Conservation (phyloP, 2,888 invertebrate genomes). For the Cryptophagus acutangulus region DNA sequence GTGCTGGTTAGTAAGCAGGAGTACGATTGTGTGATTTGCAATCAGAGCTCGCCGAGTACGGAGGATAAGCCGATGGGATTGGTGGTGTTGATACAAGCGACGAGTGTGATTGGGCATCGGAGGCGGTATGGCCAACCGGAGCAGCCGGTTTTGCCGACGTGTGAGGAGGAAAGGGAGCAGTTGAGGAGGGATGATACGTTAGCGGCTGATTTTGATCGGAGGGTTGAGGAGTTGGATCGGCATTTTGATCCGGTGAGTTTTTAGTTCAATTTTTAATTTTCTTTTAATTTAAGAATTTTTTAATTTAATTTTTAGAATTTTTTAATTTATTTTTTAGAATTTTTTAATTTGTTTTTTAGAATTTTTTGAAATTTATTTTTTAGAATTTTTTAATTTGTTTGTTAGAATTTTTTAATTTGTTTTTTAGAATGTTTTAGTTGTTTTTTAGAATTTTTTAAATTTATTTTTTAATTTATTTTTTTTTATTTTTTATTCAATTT, state of each 20-base stretch:
- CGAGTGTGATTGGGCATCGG: conserved; percentile 82
- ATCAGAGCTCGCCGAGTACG: conserved; percentile 80
- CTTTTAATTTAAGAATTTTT: too few relatives aligned
- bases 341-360: conserved; percentile 7
- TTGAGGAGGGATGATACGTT: conserved; percentile 60
- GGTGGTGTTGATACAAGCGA: conserved; percentile 81
- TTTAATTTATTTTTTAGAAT: conserved; percentile 1
- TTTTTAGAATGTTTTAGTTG: conserved; percentile 11
- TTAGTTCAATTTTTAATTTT: neutral
- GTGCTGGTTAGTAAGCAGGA: conserved; percentile 56
- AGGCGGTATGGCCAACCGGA: conserved; percentile 52
- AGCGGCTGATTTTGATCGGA: conserved; percentile 69
- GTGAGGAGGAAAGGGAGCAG: conserved; percentile 58
- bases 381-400: too few relatives aligned
- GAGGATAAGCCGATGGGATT: conserved; percentile 82
- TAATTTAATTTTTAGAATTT: too few relatives aligned
- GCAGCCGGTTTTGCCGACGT: conserved; percentile 57
- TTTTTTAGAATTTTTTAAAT: too few relatives aligned
- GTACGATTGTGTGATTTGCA: conserved; percentile 95
- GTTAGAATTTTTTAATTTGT: too few relatives aligned
- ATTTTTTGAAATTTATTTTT: too few relatives aligned
- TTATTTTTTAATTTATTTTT: too few relatives aligned
- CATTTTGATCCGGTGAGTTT: conserved; percentile 67
- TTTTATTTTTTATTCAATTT: too few relatives aligned
- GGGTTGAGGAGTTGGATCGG: conserved; percentile 68